These are phyloP conservation scores for Rhinolophus sinicus DNA, from an alignment of 2,113 vertebrate genomes.

Conservation along the genomic window DNA sequence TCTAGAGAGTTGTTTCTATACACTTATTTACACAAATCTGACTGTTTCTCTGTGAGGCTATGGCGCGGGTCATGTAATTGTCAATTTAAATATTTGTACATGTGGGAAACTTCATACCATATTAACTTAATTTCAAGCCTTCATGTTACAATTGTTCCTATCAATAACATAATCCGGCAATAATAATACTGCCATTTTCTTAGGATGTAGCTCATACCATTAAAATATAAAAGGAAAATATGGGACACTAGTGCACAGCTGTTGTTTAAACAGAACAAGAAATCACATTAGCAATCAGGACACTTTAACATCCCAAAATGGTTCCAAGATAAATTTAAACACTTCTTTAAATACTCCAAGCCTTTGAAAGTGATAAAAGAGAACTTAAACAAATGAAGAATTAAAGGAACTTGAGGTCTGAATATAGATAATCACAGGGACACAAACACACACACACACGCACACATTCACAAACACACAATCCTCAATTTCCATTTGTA, in stretches of 20 bases:
- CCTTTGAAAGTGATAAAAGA: constrained; percentile 27
- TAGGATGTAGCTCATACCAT: background rate
- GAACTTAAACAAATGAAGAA: constrained; percentile 31
- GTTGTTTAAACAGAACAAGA: constrained; percentile 51
- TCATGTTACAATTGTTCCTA: background rate
- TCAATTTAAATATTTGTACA: background rate
- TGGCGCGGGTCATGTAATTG: background rate
- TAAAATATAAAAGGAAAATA: background rate
- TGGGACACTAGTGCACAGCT: background rate
- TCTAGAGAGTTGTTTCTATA: background rate
- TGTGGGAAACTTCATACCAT: background rate
- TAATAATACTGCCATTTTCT: background rate
- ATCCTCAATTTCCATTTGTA: background rate
- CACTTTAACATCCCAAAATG: constrained; percentile 39
- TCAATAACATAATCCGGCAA: background rate
- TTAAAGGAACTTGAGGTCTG: background rate
- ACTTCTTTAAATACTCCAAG: constrained; percentile 30
- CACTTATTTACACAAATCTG: background rate
- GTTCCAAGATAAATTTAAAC: constrained; percentile 37
- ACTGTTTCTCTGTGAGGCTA: background rate
- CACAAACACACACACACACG: background rate
- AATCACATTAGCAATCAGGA: constrained; percentile 48
- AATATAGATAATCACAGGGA: background rate
- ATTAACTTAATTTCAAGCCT: background rate
- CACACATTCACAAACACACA: background rate